Percentiles rank a stretch among this genome's conserved stretches.
phyloP scores from a whole-genome alignment of 2,797 vertebrate species.

The Craterocephalus amniculus region DNA sequence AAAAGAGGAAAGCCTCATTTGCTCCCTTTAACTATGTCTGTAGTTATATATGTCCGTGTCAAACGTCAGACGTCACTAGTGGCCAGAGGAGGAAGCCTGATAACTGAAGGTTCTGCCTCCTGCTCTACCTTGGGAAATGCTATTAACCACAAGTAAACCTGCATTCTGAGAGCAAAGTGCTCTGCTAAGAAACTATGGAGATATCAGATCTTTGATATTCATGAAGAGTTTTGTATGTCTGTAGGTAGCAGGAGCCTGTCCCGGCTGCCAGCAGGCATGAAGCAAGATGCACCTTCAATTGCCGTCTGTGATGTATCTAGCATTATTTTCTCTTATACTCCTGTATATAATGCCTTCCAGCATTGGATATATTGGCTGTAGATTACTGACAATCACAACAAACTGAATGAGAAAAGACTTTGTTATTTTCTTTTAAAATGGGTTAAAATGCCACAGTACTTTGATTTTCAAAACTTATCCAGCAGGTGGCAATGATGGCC shows the following conservation, averaged over 20 bases:
- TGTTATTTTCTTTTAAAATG: not conserved
- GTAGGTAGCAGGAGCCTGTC: not conserved
- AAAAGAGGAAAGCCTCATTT: not conserved
- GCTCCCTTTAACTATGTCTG: not conserved
- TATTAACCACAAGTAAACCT: no score
- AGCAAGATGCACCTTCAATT: not conserved
- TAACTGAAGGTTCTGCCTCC: not conserved
- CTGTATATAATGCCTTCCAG: not conserved
- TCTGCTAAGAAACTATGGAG: no score
- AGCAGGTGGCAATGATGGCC: constrained; percentile 38
- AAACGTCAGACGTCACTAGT: not conserved
- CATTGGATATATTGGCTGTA: not conserved
- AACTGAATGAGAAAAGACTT: no score
- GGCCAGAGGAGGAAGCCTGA: not conserved
- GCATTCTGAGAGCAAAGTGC: no score
- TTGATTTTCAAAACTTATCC: not conserved
- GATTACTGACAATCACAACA: not conserved
- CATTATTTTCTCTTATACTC: not conserved
- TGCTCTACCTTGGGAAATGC: not conserved
- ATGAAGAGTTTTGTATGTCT: not conserved
- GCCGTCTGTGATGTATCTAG: not conserved
- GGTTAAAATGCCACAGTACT: not conserved
- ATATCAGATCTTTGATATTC: no score
- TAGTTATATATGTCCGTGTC: not conserved
- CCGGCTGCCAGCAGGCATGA: not conserved